Conservation (phyloP, 37 sponge, comb jelly and placozoan genomes). For the Geodia barretti region DNA sequence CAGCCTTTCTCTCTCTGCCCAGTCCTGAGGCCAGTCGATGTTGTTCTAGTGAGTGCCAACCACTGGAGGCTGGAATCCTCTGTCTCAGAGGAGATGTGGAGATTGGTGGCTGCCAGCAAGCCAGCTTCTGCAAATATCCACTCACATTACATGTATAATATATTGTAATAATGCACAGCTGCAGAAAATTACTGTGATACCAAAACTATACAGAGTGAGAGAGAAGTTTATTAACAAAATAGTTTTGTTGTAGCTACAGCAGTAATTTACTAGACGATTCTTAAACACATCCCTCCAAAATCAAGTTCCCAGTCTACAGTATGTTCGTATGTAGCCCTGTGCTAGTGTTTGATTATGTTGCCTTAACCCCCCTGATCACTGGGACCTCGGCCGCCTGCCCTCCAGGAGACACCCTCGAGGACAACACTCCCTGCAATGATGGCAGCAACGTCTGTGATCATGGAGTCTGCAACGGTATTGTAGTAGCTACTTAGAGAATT, state of each 20-base stretch:
- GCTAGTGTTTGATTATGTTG: background rate
- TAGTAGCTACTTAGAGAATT: too few relatives aligned
- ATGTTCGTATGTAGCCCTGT: too few relatives aligned
- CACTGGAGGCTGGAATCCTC: background rate
- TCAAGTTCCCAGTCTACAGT: too few relatives aligned
- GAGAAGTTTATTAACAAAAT: too few relatives aligned
- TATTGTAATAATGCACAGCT: too few relatives aligned
- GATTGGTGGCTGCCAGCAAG: slow-evolving; percentile 27
- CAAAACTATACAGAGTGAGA: too few relatives aligned
- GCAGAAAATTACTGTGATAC: too few relatives aligned
- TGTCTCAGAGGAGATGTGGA: slow-evolving; percentile 46
- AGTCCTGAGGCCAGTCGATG: slow-evolving; percentile 41
- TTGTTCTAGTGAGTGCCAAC: background rate
- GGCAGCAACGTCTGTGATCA: slow-evolving; percentile 40
- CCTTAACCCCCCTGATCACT: background rate
- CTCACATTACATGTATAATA: too few relatives aligned
- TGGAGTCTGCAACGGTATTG: slow-evolving; percentile 58
- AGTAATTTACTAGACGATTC: too few relatives aligned
- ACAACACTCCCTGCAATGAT: slow-evolving; percentile 43
- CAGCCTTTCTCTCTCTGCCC: too few relatives aligned
- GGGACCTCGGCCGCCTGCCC: slow-evolving; percentile 27
- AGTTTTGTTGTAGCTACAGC: too few relatives aligned
- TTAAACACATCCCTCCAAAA: too few relatives aligned
- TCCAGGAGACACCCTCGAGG: background rate
- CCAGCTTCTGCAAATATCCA: slow-evolving; percentile 17